Evolutionary conservation across 2,888 invertebrate genomes (phyloP), one percentile per base, ranked within the genome.

Genomic region (Trichogramma dendrolimi): DNA sequence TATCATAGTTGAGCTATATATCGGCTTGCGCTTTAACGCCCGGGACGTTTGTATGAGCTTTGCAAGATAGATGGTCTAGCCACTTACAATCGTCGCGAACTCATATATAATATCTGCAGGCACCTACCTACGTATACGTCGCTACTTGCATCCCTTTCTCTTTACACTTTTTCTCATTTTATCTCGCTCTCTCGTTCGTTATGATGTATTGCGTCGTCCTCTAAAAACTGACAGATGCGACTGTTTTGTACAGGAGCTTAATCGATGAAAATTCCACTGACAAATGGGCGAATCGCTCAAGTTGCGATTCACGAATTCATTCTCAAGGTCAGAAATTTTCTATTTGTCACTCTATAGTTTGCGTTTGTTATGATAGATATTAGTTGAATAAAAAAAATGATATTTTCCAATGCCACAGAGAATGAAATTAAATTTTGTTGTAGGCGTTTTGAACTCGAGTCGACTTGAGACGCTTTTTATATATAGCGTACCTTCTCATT

Each of bases 211-310:
- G 55, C 58, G 58, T 62, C 62, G 49, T 55, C 50, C 54, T 44
- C 62, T 58, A 64, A 67, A 67, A 67, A 67, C 64, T 62, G 66
- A 67, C 64, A 62, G 64, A 67, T 61, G 59, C 61, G 63, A 60
- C 39, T 40, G 44, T 40, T 49, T 47, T 3, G 50, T 49, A 14
- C 46, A 62, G 61, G 65, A 62, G 66, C 61, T 69, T 66, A 67
- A 67, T 67, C 67, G 65, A 67, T 63, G 61, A 67, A 64, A 62
- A 57, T 58, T 49, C 60, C 64, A 46, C 50, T n/a, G n/a, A 11
- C 11, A 48, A 48, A n/a, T 4, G 48, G 27, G 48, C 14, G 48
- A 48, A 48, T 48, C 11, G 48, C 14, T 48, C 48, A 14, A 48
- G 5, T 48, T 48, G 48, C 48, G 5, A 6, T 48, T 48, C 48